Conservation (phyloP, 2,113 vertebrate genomes). For the Cottus gobio region DNA sequence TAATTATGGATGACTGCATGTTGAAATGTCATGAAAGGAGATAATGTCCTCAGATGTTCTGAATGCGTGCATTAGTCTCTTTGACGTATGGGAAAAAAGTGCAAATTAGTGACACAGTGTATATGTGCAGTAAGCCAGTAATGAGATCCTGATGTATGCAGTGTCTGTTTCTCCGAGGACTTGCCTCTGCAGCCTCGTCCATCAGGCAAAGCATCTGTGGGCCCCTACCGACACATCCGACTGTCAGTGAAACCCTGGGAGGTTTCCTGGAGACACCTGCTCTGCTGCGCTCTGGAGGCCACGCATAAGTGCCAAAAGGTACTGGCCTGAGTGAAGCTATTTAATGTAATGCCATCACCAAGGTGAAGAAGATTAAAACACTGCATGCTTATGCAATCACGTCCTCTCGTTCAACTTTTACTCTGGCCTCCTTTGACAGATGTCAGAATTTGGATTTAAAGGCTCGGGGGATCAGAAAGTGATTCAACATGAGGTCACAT, state of each 20-base stretch:
- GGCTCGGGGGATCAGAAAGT: conserved; percentile 24
- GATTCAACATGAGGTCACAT: conserved; percentile 43
- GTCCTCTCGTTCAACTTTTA: conserved; percentile 46
- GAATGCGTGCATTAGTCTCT: conserved; percentile 24
- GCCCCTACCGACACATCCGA: conserved; percentile 55
- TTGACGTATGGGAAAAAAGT: conserved; percentile 53
- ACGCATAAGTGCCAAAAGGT: conserved; percentile 28
- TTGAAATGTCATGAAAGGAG: conserved; percentile 49
- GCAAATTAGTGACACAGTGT: conserved; percentile 62
- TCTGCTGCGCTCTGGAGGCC: conserved; percentile 29
- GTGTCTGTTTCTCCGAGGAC: conserved; percentile 27
- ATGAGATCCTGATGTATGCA: conserved; percentile 70
- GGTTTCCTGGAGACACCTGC: conserved; percentile 67
- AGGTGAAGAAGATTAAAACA: conserved; percentile 49
- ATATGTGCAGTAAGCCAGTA: conserved; percentile 56
- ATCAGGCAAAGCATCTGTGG: conserved; percentile 28
- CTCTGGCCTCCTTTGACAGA: conserved; percentile 44
- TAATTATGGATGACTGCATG: conserved; percentile 34
- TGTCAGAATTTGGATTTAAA: conserved; percentile 52
- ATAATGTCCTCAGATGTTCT: conserved; percentile 50
- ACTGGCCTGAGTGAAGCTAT: conserved; percentile 33
- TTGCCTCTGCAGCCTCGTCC: conserved; percentile 27
- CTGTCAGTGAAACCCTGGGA: conserved; percentile 50
- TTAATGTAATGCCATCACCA: conserved; percentile 59
- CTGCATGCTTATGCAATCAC: conserved; percentile 55